Evolutionary conservation across 2,888 invertebrate genomes (phyloP).

Genomic region (Euplexia lucipara): DNA sequence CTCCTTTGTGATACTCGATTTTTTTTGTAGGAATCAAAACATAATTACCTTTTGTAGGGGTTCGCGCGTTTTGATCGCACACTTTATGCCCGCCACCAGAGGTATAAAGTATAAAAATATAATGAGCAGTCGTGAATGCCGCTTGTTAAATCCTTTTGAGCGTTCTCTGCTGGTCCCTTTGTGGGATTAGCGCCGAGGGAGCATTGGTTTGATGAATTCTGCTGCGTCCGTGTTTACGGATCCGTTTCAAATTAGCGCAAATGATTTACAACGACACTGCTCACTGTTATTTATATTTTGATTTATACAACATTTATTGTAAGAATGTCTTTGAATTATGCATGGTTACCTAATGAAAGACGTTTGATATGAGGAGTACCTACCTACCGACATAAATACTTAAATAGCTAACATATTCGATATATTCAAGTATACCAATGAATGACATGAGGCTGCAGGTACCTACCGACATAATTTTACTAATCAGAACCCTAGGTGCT

Average conservation of each 20-base stretch:
- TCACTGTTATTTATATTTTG: constrained; percentile 80
- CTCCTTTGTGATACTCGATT: constrained; percentile 91
- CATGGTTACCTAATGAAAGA: constrained; percentile 22
- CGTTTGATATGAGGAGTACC: constrained; percentile 18
- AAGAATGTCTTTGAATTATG: constrained; percentile 50
- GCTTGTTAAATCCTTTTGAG: constrained; percentile 91
- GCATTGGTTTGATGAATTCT: constrained; percentile 75
- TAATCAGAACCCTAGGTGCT: not conserved
- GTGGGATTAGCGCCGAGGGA: constrained; percentile 83
- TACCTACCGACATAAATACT: constrained; percentile 8
- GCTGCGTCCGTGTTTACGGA: constrained; percentile 77
- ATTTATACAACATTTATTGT: constrained; percentile 75
- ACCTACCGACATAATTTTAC: not conserved
- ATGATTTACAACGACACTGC: constrained; percentile 83
- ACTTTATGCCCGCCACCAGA: constrained; percentile 86
- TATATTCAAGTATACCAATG: not conserved
- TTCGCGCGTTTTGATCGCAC: constrained; percentile 90
- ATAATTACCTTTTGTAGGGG: constrained; percentile 91
- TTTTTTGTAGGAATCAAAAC: constrained; percentile 91
- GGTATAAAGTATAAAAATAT: constrained; percentile 91
- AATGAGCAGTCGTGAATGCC: constrained; percentile 88
- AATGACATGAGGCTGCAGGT: not conserved
- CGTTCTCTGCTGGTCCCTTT: constrained; percentile 83
- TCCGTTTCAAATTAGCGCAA: constrained; percentile 88
- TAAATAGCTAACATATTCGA: not conserved